Evolutionary conservation across 2,113 vertebrate genomes (phyloP), one percentile per base, ranked within the genome.

Genomic region (Esox niger): DNA sequence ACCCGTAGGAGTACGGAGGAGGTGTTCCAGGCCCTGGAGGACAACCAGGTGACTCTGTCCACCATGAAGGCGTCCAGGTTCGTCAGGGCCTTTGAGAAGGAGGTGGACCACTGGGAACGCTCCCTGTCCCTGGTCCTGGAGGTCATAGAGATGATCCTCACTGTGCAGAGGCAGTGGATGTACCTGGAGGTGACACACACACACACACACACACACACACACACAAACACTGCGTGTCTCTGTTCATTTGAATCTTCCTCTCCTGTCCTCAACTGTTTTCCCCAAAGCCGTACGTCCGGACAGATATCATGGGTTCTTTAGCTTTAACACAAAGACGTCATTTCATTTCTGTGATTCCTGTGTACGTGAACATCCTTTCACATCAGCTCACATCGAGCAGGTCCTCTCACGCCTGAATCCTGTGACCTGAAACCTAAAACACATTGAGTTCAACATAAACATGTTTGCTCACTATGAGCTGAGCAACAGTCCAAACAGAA

Each of bases 1-100:
- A 2, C 15, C 64, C 13, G 30, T 82, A 97, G 95, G 73, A 86
- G 88, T 3, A 94, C 93, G 4, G 94, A 95, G 17, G 93, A 95
- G 1, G 78, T 95, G 13, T 93, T 96, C 81, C 93, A 94, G 80
- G 88, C 83, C 0, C 80, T 96, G 78, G 95, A 97, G 67, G 95
- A 97, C 67, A 95, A 94, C 79, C 94, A 95, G 79, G 91, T 95
- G 26, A 78, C 87, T 10, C 74, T 97, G 65, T 95, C 94, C 33
- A 94, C 91, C 47, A 95, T 97, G 93, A 96, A 95, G 73, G 88
- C 93, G 0, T 95, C 95, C 2, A 92, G 88, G 0, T 96, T 95
- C 17, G 91, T 94, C 72, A 92, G 88, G 80, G 89, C 93, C 20
- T 97, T 97, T 69, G 93, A 95, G 81, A 89, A 83, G 71, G 89